phyloP scores from a whole-genome alignment of 2,113 vertebrate species.

The Callorhinus ursinus region DNA sequence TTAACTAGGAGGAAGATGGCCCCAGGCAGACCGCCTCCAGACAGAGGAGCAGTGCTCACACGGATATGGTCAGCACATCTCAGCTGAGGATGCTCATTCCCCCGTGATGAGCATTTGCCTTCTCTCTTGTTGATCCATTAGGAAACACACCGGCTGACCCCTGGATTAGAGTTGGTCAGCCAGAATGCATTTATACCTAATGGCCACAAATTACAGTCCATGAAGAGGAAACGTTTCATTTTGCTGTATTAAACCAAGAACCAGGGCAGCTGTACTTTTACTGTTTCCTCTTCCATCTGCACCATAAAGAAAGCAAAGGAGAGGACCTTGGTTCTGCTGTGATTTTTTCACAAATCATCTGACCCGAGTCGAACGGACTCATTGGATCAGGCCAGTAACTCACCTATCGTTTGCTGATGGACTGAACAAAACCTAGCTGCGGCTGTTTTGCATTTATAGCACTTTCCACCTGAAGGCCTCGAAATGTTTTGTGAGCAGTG shows the following conservation, averaged over 20 bases:
- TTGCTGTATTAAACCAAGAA: not conserved
- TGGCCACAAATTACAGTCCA: slow-evolving; percentile 16
- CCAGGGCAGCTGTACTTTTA: not conserved
- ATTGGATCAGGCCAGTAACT: not conserved
- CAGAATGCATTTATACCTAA: slow-evolving; percentile 9
- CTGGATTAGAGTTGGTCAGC: not conserved
- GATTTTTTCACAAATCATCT: slow-evolving; percentile 40
- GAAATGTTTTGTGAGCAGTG: not conserved
- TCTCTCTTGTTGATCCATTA: not conserved
- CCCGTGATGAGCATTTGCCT: not conserved
- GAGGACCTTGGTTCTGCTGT: not conserved
- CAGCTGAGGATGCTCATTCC: not conserved
- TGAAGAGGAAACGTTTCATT: not conserved
- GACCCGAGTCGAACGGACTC: not conserved
- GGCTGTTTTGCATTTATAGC: slow-evolving; percentile 48
- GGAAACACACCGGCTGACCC: not conserved
- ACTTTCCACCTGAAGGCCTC: slow-evolving; percentile 22
- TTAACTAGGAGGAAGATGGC: not conserved
- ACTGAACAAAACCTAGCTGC: not conserved
- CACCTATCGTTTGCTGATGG: not conserved
- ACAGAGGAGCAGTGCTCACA: not conserved
- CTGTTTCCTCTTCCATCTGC: not conserved
- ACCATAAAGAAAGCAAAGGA: not conserved
- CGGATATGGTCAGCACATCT: not conserved
- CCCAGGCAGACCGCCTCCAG: not conserved